Conservation (phyloP, 2,888 invertebrate species). For the Cephus runcator region DNA sequence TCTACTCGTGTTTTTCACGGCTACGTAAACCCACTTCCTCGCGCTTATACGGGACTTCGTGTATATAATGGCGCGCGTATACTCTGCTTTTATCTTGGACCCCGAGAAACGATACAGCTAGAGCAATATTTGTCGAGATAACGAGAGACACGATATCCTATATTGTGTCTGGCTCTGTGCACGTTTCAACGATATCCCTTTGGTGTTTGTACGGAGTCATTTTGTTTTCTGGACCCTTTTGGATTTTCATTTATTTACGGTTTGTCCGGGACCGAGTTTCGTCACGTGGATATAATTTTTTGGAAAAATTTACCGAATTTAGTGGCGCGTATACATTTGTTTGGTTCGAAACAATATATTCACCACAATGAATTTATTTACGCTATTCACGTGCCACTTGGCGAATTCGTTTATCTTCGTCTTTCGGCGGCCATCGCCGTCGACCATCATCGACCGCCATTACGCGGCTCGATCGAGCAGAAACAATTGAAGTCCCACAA, state of each 20-base stretch:
- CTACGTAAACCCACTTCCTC: background rate
- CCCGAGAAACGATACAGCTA: constrained; percentile 7
- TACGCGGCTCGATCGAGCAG: constrained; percentile 10
- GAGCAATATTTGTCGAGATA: constrained; percentile 19
- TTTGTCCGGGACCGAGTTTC: background rate
- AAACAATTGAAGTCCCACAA: constrained; percentile 18
- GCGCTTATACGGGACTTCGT: background rate
- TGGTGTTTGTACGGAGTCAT: background rate
- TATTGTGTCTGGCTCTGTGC: background rate
- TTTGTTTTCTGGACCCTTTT: background rate
- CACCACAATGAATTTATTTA: background rate
- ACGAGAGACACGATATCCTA: background rate
- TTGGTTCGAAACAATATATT: background rate
- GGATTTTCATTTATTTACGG: background rate
- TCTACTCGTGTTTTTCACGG: background rate
- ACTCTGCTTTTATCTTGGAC: background rate
- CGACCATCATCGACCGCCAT: background rate
- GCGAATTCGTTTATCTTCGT: background rate
- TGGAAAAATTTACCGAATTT: no score
- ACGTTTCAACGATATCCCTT: background rate
- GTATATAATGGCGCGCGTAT: background rate
- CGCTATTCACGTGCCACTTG: background rate
- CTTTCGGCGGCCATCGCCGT: background rate
- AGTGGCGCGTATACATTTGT: background rate
- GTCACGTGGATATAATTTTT: background rate